Evolutionary conservation across 2,113 vertebrate genomes (phyloP).

Genomic region (Orycteropus afer): DNA sequence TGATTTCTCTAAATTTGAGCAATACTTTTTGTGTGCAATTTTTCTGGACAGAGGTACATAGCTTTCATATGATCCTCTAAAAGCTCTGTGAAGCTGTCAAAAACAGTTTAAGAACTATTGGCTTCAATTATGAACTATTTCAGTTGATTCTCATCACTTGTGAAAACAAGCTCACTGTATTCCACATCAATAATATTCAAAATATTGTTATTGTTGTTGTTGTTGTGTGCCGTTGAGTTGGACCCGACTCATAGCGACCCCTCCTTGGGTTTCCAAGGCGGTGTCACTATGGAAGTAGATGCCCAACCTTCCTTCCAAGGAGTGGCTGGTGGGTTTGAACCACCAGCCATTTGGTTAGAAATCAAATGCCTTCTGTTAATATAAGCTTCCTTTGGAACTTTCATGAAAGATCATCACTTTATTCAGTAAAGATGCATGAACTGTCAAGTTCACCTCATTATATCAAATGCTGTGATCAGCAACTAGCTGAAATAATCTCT

Average conservation of each 20-base stretch:
- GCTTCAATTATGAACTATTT: neutral
- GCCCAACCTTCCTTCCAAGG: too few species aligned
- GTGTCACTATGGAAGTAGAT: too few species aligned
- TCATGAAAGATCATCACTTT: neutral
- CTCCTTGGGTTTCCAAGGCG: too few species aligned
- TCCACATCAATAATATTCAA: neutral
- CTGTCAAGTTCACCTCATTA: neutral
- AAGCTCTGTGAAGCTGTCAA: neutral
- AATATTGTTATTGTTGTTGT: too few species aligned
- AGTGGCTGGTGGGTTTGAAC: too few species aligned
- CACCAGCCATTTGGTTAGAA: too few species aligned
- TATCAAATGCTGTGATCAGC: neutral
- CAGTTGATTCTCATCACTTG: neutral
- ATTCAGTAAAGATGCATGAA: neutral
- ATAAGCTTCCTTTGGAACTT: neutral
- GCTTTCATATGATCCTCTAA: constrained; percentile 28
- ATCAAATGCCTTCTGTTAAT: neutral
- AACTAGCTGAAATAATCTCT: neutral
- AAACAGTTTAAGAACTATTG: constrained; percentile 31
- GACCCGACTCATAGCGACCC: too few species aligned
- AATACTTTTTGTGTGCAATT: neutral
- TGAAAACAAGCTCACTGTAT: neutral
- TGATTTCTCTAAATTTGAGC: neutral
- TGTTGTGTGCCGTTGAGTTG: too few species aligned
- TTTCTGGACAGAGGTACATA: neutral